Base-by-base conservation (phyloP, 2,888 invertebrate species). In the Drosophila testacea region DNA sequence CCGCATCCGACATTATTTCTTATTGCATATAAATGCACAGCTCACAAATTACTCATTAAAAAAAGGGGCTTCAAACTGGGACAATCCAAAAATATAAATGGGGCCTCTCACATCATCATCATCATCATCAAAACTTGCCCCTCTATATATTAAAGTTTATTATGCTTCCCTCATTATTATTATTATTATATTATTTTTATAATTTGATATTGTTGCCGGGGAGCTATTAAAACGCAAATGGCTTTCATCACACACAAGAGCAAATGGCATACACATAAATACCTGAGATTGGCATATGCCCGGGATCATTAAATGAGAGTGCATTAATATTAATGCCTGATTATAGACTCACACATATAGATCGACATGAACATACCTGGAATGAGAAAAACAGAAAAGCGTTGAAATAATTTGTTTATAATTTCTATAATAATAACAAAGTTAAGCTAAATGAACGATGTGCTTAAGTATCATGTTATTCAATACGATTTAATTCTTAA, bases 281-380 rank as follows among this genome's bases (percentile, higher is more conserved):
- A 75, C 77, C 77, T 75, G 77, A 71, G 56, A 67, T 71, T 67
- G 74, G 47, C 74, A 77, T 75, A 66, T 77, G 72, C 56, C 77
- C 42, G 66, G 59, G 74, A 71, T 74, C 77, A 59, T 74, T 77
- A 62, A 71, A 57, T 71, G 72, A 41, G 61, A 51, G 67, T 71
- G 56, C 77, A 67, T 67, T 67, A 67, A 72, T 48, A 50, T 75
- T 72, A 63, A 77, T 77, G 77, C 39, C 32, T 56, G 59, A 74
- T 76, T 77, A 77, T 51, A 51, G 57, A 44, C 44, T 30, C 10
- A 42, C 22, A 52, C 38, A 41, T 9, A 1, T 11, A 5, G 39
- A 4, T 16, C n/a, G n/a, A 11, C 4, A 30, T 30, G 4, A 11
- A 73, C 65, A 64, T 67, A 77, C 79, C 80, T 77, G 77, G 27